A percentile compares a stretch with the other conserved stretches of the same genome.
Conservation (phyloP, 1,140 invertebrate species). For the Prorops nasuta region DNA sequence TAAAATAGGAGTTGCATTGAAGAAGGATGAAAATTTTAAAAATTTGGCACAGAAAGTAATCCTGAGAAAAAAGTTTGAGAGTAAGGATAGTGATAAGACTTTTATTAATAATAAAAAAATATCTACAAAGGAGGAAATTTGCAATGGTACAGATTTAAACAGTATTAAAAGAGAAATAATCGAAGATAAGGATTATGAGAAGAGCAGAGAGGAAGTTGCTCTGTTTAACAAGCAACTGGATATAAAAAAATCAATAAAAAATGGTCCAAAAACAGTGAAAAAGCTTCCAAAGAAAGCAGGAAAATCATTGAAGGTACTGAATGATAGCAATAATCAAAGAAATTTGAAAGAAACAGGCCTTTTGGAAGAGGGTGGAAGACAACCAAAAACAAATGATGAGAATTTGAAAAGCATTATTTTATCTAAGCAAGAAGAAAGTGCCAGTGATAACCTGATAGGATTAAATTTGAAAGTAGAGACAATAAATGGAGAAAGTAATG, state of each 20-base stretch:
- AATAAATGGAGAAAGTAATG: constrained; percentile 30
- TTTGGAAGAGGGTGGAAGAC: constrained; percentile 33
- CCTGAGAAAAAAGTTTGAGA: constrained; percentile 40
- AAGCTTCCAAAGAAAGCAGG: constrained; percentile 37
- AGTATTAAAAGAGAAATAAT: constrained; percentile 43
- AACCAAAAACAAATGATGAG: constrained; percentile 32
- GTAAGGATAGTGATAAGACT: constrained; percentile 41
- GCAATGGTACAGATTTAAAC: constrained; percentile 25
- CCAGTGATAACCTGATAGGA: constrained; percentile 27
- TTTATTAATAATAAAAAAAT: constrained; percentile 34
- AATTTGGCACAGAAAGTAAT: constrained; percentile 44
- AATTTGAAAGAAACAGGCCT: constrained; percentile 40
- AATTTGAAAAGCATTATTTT: constrained; percentile 13
- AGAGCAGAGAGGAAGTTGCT: constrained; percentile 38
- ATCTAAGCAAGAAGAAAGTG: constrained; percentile 20
- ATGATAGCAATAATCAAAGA: constrained; percentile 34
- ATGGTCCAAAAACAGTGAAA: constrained; percentile 26
- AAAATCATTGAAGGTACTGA: constrained; percentile 34
- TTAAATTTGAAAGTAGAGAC: constrained; percentile 45
- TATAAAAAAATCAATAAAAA: constrained; percentile 37
- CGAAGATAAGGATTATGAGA: constrained; percentile 42
- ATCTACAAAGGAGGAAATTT: constrained; percentile 30
- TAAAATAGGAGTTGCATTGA: constrained; percentile 35
- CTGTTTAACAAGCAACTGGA: constrained; percentile 14
- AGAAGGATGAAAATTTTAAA: constrained; percentile 44